Base-by-base conservation (phyloP, 2,888 invertebrate species). In the Mesoligia furuncula region DNA sequence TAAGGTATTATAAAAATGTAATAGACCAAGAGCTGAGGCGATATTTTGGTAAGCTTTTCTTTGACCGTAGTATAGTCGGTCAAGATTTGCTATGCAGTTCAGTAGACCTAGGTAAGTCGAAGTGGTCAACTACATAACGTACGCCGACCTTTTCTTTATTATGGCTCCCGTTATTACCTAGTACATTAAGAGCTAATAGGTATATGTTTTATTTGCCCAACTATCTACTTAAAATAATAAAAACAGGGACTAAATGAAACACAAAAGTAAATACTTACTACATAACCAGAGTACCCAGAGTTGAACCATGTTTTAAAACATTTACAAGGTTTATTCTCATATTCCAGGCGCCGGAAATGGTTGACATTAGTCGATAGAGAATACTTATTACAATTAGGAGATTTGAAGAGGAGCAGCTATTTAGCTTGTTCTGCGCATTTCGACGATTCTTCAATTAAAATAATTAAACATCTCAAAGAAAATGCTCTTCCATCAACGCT, bases 361-460 rank as follows among this genome's bases (percentile, higher is more conserved):
- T 51, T 68, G 24, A 36, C 20, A 68, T 24, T 51, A 31, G 15
- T 68, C 15, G 31, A 68, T 15, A 68, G 68, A 68, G 51, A 36
- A 51, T 51, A 68, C 9, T 36, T 68, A 51, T 68, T 68, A 68
- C 24, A 36, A 17, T 15, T 13, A 68, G 15, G 15, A n/a, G 42
- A 66, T 27, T 66, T 66, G 17, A 66, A 66, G 66, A 42, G 42
- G n/a, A 66, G 17, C 42, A 66, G 66, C n/a, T 6, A 42, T 42
- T n/a, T 66, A 27, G 66, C 57, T 57, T 70, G 45, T 27, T 71
- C 71, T 3, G 24, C 5, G 62, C 71, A 71, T 62, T 71, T 71
- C 24, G 45, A 71, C 20, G 31, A 45, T 39, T 70, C 70, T 27
- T 20, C 70, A 59, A 27, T 70, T 8, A 68, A 68, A 68, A 31